Evolutionary conservation across 2,113 vertebrate genomes (phyloP), one percentile per base, ranked within the genome.

Genomic region (Aegithalos caudatus): DNA sequence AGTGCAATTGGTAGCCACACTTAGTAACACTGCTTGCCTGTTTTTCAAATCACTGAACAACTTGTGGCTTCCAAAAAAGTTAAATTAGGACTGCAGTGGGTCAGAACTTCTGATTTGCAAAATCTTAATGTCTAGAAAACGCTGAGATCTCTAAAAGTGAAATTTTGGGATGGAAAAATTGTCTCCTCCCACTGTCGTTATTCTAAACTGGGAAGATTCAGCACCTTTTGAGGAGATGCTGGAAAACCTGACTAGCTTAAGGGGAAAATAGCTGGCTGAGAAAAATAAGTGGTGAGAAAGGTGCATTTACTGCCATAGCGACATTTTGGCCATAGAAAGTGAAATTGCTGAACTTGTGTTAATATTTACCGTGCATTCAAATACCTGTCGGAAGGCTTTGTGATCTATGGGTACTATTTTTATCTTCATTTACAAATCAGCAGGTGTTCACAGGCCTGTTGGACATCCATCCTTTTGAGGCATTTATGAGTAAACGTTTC

Each of bases 381-480:
- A 95, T 88, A 74, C n/a, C 60, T 69, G 44, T 92, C 1, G 0
- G 58, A 91, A 90, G 87, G 42, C 51, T 69, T 73, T 81, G 66
- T 81, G 81, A 88, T 90, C 85, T 88, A 11, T 56, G 60, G 51
- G 21, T 83, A 33, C 78, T 95, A 54, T 93, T 94, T 94, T 92
- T 92, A 44, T 88, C 64, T 86, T 82, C 38, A 56, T 86, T 88
- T 90, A 86, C 87, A 60, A 78, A 82, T 80, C 85, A 51, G 93
- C 94, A 93, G 88, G 80, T 93, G 86, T 92, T 90, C 37, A 8
- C 53, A 60, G 85, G 60, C 35, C 79, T 81, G 56, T 66, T 73
- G 88, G 93, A 90, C 72, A 60, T 66, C 35, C n/a, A 54, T 93
- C 64, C 84, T 96, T 92, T 86, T 62, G 82, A 94, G 71, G 51